Conservation (phyloP, 2,888 invertebrate genomes). For the Panopea generosa region DNA sequence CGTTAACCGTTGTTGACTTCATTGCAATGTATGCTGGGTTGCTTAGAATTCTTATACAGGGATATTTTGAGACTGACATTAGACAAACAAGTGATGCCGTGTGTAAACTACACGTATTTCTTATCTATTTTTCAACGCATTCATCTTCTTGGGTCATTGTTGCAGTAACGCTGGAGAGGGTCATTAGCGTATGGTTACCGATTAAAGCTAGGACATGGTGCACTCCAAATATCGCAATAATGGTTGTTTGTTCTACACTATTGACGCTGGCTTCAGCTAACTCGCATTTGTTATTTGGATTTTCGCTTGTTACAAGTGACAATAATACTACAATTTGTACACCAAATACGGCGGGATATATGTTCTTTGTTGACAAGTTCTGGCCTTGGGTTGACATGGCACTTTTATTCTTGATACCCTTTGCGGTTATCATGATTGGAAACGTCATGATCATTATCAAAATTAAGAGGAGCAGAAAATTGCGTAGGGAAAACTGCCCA, state of each 20-base stretch:
- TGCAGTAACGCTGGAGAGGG: slow-evolving; percentile 12
- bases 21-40: slow-evolving; percentile 13
- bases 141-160: slow-evolving; percentile 19
- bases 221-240: neutral
- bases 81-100: neutral
- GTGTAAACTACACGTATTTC: slow-evolving; percentile 1
- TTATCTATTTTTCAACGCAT: slow-evolving; percentile 19
- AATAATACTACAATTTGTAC: no score
- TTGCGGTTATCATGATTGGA: slow-evolving; percentile 8
- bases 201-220: neutral
- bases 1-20: slow-evolving; percentile 10
- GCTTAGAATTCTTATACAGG: neutral
- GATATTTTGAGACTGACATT: slow-evolving; percentile 13
- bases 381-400: slow-evolving; percentile 21
- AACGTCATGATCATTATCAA: slow-evolving; percentile 11
- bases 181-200: slow-evolving; percentile 16
- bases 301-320: no score
- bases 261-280: no score
- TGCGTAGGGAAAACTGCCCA: slow-evolving; percentile 8
- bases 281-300: no score
- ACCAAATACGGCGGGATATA: neutral
- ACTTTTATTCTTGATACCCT: slow-evolving; percentile 8
- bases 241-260: neutral
- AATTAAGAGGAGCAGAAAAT: slow-evolving; percentile 9
- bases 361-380: neutral